Evolutionary conservation across 2,888 invertebrate genomes (phyloP).

Genomic region (Gerris lacustris): DNA sequence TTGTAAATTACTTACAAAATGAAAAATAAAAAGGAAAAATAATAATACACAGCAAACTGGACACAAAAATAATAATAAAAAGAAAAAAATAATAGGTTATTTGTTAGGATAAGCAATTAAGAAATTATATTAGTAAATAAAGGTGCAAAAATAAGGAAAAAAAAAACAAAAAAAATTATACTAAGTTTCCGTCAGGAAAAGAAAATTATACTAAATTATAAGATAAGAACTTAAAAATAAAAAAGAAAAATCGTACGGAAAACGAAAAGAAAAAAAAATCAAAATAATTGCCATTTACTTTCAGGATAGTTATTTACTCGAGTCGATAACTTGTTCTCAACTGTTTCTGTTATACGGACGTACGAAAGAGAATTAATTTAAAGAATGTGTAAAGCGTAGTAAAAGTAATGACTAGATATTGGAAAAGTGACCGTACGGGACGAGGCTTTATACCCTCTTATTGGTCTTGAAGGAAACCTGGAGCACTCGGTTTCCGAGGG

Average conservation of each 20-base stretch:
- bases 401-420: slow-evolving; percentile 3
- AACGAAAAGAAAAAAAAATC: slow-evolving; percentile 7
- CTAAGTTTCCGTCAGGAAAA: not conserved
- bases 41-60: slow-evolving; percentile 3
- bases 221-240: not conserved
- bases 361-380: not conserved
- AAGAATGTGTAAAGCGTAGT: slow-evolving; percentile 1
- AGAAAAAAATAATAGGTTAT: not conserved
- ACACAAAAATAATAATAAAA: not conserved
- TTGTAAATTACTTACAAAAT: not conserved
- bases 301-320: slow-evolving; percentile 14
- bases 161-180: not conserved
- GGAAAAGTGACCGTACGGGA: not conserved
- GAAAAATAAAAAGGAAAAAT: not conserved
- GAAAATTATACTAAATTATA: not conserved
- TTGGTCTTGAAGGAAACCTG: slow-evolving; percentile 96
- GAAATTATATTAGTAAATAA: not conserved
- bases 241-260: slow-evolving; percentile 12
- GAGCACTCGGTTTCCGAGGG: slow-evolving; percentile 84
- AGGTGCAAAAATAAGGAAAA: not conserved
- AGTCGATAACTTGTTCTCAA: not conserved
- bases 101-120: slow-evolving; percentile 3
- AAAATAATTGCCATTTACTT: slow-evolving; percentile 22
- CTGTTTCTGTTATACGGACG: not conserved
- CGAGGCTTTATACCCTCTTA: slow-evolving; percentile 41